Evolutionary conservation across 1,140 invertebrate genomes (phyloP), one percentile per base, ranked within the genome.

Genomic region (Drosophila ercepeae): DNA sequence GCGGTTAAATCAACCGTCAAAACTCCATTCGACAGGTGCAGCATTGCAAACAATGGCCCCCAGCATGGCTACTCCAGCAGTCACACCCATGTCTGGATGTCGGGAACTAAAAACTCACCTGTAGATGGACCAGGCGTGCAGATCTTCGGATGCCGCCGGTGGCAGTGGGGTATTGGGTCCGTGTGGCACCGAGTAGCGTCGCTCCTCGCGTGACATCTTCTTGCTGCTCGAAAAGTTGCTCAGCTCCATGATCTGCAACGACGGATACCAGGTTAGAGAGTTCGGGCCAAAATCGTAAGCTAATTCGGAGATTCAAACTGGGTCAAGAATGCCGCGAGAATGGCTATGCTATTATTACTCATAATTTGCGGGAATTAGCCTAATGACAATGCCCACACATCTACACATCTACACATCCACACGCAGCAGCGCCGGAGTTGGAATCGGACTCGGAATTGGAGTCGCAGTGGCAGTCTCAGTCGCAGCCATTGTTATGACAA

Each of bases 61-160:
- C 21, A 4, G n/a, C n/a, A n/a, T n/a, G n/a, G n/a, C n/a, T n/a
- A 21, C 21, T 21, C 21, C 21, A 21, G 21, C 21, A 3, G 29
- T 48, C 51, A 6, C 63, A 70, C 57, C 81, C 61, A 59, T 44
- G 61, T 68, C 54, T 76, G 60, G 49, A 46, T 45, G 46, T 34
- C 34, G 50, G 23, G 39, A 25, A 18, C 27, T 21, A 9, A 9
- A 21, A 13, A 75, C 69, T 91, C 91, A 96, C 95, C 96, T 95
- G 92, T 98, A 98, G 89, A 98, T 98, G 50, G 97, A 97, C 97
- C 97, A 98, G 45, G 97, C 97, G 91, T 98, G 97, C 51, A 98
- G 93, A 92, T 98, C 97, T 89, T 98, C 97, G 21, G 96, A 96
- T 89, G 92, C 92, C 94, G 94, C 82, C 93, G 93, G 65, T 93